A percentile compares a stretch with the other conserved stretches of the same genome.
Conservation (phyloP, 2,888 invertebrate species). For the Anodontia alba region DNA sequence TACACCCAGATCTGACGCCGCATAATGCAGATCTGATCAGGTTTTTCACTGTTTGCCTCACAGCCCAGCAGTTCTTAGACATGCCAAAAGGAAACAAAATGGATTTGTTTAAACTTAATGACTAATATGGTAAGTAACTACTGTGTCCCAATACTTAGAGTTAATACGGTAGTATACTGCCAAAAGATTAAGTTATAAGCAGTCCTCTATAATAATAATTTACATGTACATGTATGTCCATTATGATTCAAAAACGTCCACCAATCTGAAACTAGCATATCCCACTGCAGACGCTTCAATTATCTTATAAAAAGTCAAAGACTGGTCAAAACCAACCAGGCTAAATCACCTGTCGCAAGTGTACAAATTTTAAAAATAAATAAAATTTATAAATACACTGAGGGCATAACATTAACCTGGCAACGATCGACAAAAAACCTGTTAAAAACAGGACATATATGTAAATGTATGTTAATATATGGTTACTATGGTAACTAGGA, state of each 20-base stretch:
- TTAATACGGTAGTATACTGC: neutral
- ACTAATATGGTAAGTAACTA: too few relatives aligned
- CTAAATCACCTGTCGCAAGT: slow-evolving; percentile 74
- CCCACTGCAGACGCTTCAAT: slow-evolving; percentile 25
- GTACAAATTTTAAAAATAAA: slow-evolving; percentile 64
- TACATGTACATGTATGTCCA: neutral
- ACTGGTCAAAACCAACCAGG: slow-evolving; percentile 55
- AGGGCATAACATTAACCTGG: slow-evolving; percentile 66
- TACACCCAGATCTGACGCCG: too few relatives aligned
- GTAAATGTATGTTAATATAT: neutral
- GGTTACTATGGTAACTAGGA: neutral
- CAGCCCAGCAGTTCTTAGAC: too few relatives aligned
- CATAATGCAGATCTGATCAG: too few relatives aligned
- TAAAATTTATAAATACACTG: slow-evolving; percentile 63
- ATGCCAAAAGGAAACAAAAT: too few relatives aligned
- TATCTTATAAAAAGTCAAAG: slow-evolving; percentile 41
- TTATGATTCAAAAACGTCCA: neutral
- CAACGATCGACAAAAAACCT: slow-evolving; percentile 11
- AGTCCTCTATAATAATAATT: too few relatives aligned
- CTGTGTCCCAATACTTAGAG: too few relatives aligned
- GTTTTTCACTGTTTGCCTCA: too few relatives aligned
- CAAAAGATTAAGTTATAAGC: neutral
- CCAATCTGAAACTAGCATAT: neutral
- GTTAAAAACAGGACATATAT: neutral
- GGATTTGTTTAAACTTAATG: too few relatives aligned